Evolutionary conservation across 92 coral and sea anemone species (phyloP).

Genomic region (Actinernus sp.): DNA sequence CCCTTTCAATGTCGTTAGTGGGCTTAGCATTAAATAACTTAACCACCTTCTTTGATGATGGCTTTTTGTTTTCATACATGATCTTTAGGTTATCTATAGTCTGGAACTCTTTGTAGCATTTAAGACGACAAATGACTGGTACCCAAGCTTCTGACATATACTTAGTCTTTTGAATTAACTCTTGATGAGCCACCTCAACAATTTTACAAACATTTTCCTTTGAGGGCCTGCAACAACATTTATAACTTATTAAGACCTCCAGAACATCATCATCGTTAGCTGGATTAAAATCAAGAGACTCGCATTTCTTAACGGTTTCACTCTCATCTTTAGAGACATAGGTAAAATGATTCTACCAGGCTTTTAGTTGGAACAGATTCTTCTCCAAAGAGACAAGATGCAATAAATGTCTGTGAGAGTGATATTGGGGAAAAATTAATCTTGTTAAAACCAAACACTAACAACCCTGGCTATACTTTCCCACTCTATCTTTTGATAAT

Average conservation of each 20-base stretch:
- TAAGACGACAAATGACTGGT: conserved; percentile 19
- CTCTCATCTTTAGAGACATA: conserved; percentile 34
- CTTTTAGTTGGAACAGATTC: conserved; percentile 1
- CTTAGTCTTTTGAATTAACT: conserved; percentile 30
- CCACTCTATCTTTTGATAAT: conserved; percentile 43
- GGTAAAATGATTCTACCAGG: conserved; percentile 39
- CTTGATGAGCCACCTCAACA: conserved; percentile 33
- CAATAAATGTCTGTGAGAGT: conserved; percentile 31
- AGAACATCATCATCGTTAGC: conserved; percentile 35
- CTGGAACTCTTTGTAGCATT: conserved; percentile 6
- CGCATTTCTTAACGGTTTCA: conserved; percentile 33
- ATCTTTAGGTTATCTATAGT: conserved; percentile 14
- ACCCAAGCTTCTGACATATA: conserved; percentile 31
- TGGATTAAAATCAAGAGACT: conserved; percentile 22
- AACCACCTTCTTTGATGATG: conserved; percentile 23
- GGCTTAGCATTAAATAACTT: not conserved
- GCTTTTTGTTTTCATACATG: conserved; percentile 18
- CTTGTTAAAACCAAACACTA: conserved; percentile 31
- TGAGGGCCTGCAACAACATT: conserved; percentile 21
- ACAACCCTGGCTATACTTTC: conserved; percentile 22
- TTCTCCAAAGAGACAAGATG: conserved; percentile 30
- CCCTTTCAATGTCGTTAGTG: conserved; percentile 39
- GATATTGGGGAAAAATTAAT: conserved; percentile 26
- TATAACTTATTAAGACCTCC: conserved; percentile 36
- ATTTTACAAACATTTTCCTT: conserved; percentile 10